Evolutionary conservation across 2,113 vertebrate genomes (phyloP).

Genomic region (Pseudolaguvia tuberculata): DNA sequence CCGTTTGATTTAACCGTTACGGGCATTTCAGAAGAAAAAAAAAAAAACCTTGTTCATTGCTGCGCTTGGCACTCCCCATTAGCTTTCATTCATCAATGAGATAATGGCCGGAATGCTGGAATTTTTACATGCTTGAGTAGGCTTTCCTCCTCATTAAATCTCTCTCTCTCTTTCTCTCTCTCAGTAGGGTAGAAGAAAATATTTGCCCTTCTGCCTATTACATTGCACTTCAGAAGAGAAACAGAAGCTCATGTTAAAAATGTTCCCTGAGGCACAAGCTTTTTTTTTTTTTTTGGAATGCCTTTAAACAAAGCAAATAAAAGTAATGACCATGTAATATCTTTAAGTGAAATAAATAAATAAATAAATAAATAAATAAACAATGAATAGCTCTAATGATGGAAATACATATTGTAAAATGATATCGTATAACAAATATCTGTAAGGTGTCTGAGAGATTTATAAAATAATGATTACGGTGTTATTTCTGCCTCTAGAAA

Average conservation of each 20-base stretch:
- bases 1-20: slow-evolving; percentile 47
- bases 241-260: slow-evolving; percentile 16
- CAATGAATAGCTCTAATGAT: background rate
- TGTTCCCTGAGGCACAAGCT: slow-evolving; percentile 18
- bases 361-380: background rate
- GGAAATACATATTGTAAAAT: background rate
- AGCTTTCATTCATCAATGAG: slow-evolving; percentile 52
- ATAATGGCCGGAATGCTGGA: slow-evolving; percentile 43
- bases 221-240: slow-evolving; percentile 31
- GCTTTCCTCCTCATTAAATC: slow-evolving; percentile 74
- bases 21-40: slow-evolving; percentile 30
- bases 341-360: background rate
- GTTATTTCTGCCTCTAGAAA: background rate
- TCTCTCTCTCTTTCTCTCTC: slow-evolving; percentile 54
- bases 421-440: background rate
- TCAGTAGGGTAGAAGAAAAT: slow-evolving; percentile 46
- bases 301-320: slow-evolving; percentile 17
- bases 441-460: background rate
- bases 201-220: slow-evolving; percentile 37
- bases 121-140: slow-evolving; percentile 57
- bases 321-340: slow-evolving; percentile 3
- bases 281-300: background rate
- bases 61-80: slow-evolving; percentile 46
- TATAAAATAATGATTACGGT: background rate
- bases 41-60: slow-evolving; percentile 45